Evolutionary conservation across 1,140 invertebrate genomes (phyloP).

Genomic region (Hylyphantes graminicola): DNA sequence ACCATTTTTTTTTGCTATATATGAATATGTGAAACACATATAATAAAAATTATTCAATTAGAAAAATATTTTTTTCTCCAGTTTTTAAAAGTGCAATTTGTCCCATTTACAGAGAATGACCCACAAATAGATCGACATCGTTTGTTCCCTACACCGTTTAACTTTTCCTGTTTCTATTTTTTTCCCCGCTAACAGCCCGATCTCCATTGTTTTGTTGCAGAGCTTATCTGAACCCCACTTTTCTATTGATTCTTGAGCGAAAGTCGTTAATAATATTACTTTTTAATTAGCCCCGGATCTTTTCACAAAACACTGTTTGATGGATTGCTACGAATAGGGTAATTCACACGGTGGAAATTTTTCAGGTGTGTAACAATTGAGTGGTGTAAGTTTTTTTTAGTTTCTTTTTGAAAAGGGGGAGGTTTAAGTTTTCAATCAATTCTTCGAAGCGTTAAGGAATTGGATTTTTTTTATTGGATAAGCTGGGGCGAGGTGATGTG

Average conservation of each 20-base stretch:
- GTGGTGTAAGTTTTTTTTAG: background rate
- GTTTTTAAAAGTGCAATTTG: too few species aligned
- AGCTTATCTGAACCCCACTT: conserved; percentile 24
- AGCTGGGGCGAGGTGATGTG: too few species aligned
- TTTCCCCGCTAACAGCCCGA: conserved; percentile 8
- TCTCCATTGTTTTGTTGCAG: conserved; percentile 40
- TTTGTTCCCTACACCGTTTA: conserved; percentile 33
- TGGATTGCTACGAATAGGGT: conserved; percentile 32
- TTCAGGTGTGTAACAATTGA: conserved; percentile 27
- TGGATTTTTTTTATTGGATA: too few species aligned
- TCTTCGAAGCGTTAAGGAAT: background rate
- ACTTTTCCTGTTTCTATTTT: conserved; percentile 38
- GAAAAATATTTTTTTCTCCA: too few species aligned
- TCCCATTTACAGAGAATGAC: too few species aligned
- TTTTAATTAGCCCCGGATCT: conserved; percentile 51
- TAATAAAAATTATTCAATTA: too few species aligned
- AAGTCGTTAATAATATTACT: conserved; percentile 60
- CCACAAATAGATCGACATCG: conserved; percentile 18
- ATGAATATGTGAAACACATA: too few species aligned
- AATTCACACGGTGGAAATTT: conserved; percentile 45
- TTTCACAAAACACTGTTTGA: conserved; percentile 38
- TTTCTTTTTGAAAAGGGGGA: too few species aligned
- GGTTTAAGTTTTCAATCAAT: conserved; percentile 21
- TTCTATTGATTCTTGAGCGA: conserved; percentile 29
- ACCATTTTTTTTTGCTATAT: too few species aligned